Base-by-base conservation (phyloP, 2,113 vertebrate species). In the Chloropsis hardwickii region DNA sequence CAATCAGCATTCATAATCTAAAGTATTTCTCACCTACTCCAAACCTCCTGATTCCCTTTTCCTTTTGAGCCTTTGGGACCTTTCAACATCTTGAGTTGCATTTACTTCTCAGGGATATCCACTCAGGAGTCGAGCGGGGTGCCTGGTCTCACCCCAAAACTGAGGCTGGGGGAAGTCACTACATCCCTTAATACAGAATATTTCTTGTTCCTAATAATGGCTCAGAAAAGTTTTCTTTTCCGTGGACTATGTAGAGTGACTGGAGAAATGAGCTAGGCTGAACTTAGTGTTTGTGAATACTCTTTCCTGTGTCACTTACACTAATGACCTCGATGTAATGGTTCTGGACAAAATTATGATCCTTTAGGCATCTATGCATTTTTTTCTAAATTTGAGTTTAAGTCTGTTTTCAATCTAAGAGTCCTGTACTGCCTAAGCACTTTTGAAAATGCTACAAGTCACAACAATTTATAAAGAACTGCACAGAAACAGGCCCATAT, bases 141-240 rank as follows among this genome's bases (percentile, higher is more conserved):
- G 13, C 16, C 6, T 28, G 5, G 6, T 54, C 17, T 54, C 23
- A 27, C 5, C 27, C 19, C 19, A 45, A 39, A 83, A 20, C 4
- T 2, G 25, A n/a, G 33, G 4, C 8, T 45, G 22, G 9, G 7
- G 5, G 3, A 24, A 13, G 11, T 77, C 11, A 60, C 23, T 0
- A 0, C 15, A 33, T 40, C 14, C 53, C 6, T 47, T 56, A 27
- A 25, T 6, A 23, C 2, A n/a, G 33, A 42, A 42, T 6, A 47
- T 11, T 3, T 0, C 10, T 56, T 58, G 4, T 10, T 40, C 27
- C 14, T 51, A 56, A 19, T 35, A 33, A 35, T 1, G 5, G 21
- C 56, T 28, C 2, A 3, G 25, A 48, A 31, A 29, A 70, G 6
- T 18, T 69, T 78, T 70, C 28, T 81, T 79, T 70, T 47, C 14